These are phyloP conservation scores for Pinctada fucata DNA, from an alignment of 2,888 invertebrate species.

Conservation along the genomic window DNA sequence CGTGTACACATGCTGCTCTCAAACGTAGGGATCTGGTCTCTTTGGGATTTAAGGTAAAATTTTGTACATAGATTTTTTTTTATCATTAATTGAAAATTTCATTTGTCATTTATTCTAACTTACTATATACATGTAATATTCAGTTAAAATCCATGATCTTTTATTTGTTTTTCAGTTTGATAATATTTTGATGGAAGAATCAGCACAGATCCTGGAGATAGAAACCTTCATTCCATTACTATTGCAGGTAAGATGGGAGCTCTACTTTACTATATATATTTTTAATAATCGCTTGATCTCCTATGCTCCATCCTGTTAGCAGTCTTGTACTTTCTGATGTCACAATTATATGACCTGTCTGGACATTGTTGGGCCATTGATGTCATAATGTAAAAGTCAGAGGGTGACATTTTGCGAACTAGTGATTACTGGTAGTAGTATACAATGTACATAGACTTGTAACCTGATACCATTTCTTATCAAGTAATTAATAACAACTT, in stretches of 20 bases:
- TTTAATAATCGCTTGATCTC: background rate
- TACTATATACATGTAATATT: background rate
- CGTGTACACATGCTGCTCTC: conserved; percentile 99
- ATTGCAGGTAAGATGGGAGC: conserved; percentile 82
- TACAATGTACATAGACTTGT: no score
- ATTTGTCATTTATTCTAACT: background rate
- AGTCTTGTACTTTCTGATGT: no score
- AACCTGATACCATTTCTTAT: no score
- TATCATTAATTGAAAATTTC: background rate
- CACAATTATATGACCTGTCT: no score
- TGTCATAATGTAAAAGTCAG: no score
- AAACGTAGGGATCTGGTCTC: conserved; percentile 97
- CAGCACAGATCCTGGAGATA: conserved; percentile 99
- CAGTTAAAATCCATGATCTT: background rate
- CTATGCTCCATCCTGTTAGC: background rate
- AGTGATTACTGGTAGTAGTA: no score
- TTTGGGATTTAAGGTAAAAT: conserved; percentile 82
- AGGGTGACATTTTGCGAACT: no score
- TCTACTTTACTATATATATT: background rate
- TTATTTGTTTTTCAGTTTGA: conserved; percentile 83
- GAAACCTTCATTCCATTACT: conserved; percentile 99
- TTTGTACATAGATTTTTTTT: background rate
- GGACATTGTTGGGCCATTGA: no score
- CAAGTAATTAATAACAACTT: no score
- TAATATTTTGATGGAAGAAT: conserved; percentile 99